Conservation (phyloP, 2,113 vertebrate species). For the Cololabis saira region DNA sequence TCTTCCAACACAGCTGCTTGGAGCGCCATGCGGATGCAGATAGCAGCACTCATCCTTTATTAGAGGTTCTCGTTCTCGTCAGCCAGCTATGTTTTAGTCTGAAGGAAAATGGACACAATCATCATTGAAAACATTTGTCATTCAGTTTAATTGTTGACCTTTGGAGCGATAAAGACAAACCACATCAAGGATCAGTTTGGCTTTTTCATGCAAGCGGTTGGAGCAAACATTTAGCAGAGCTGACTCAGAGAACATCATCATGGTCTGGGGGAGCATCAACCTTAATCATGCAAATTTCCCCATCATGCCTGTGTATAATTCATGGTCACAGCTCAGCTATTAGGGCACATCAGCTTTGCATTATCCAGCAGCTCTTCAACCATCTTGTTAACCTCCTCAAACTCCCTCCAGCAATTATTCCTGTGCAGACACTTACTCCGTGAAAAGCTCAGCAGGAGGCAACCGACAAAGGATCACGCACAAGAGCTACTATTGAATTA, state of each 20-base stretch:
- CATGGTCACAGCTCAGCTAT: slow-evolving; percentile 26
- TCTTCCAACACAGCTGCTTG: slow-evolving; percentile 1
- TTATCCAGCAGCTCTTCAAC: slow-evolving; percentile 26
- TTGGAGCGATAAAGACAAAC: neutral
- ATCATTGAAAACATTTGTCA: too few species aligned
- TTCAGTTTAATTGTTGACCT: too few species aligned
- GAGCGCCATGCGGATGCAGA: slow-evolving; percentile 11
- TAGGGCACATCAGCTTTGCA: slow-evolving; percentile 33
- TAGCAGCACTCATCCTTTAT: slow-evolving; percentile 1
- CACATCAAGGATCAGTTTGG: neutral
- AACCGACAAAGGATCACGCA: slow-evolving; percentile 4
- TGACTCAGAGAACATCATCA: neutral
- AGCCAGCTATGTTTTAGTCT: neutral
- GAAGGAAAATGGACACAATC: neutral
- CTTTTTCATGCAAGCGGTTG: neutral
- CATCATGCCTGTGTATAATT: slow-evolving; percentile 34
- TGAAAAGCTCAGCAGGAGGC: slow-evolving; percentile 24
- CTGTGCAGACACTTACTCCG: slow-evolving; percentile 7
- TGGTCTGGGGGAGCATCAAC: neutral
- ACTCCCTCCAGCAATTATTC: slow-evolving; percentile 26
- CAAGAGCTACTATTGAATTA: slow-evolving; percentile 30
- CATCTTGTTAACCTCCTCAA: slow-evolving; percentile 23
- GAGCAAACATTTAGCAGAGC: neutral
- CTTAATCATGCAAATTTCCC: slow-evolving; percentile 9
- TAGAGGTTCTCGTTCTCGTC: neutral